Evolutionary conservation across 2,113 vertebrate species (phyloP), one percentile per base, ranked within the genome.

Genomic region (Lepus americanus): DNA sequence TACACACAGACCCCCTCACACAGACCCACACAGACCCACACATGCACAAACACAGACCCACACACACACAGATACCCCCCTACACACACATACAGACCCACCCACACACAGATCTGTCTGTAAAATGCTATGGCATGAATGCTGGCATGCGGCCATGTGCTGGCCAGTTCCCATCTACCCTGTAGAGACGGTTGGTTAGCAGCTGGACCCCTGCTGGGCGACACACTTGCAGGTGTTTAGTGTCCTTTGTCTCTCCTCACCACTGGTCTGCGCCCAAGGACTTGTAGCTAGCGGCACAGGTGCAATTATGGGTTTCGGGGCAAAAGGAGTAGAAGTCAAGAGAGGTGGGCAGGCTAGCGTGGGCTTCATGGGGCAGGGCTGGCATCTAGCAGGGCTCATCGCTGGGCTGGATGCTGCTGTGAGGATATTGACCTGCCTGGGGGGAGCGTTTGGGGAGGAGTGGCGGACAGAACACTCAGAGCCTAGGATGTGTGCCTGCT

Each of bases 131-230:
- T 11, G n/a, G 13, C 9, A 25, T 7, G 3, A 74, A 33, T 2
- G 13, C 4, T 0, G 22, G 5, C 33, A 80, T 19, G 14, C 0
- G 16, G n/a, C 31, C 12, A 25, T 8, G 20, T 1, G n/a, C 25
- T 14, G 31, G 64, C 14, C 49, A 55, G 51, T 29, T 20, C 29
- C 14, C 14, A 12, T 44, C 88, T 39, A 16, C 76, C 16, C 33
- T n/a, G 7, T 1, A 31, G 44, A 23, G 49, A 23, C 31, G 51
- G 9, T 22, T 3, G 12, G 76, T 12, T 11, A 31, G n/a, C 44
- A 13, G 9, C 0, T 3, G 61, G 12, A 3, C 4, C 33, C 73
- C 36, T 27, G 22, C 49, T 12, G 20, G 1, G 17, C 9, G 74
- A 72, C 4, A 3, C 51, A 13, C 36, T 33, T 29, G 49, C 22